Base-by-base conservation (phyloP, 1,140 invertebrate species). In the Neodiprion fabricii region DNA sequence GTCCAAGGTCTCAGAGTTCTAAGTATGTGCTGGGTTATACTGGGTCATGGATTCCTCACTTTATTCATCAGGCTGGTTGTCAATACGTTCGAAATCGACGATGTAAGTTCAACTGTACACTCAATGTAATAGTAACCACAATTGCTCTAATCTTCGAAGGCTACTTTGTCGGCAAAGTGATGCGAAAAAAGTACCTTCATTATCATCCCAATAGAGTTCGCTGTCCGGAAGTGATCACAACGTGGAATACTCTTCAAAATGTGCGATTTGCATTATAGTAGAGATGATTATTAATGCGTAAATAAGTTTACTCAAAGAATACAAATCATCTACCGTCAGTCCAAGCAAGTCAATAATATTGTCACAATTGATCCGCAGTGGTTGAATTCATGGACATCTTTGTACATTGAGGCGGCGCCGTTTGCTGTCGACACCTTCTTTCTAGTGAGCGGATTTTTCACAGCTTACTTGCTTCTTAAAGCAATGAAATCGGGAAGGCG, bases 401-500 rank as follows among this genome's bases (percentile, higher is more conserved):
- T 86, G 67, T 82, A 83, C 76, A 78, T 90, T 48, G 72, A 84
- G 40, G 53, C 87, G 71, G 90, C 82, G 47, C 77, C 83, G 67
- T 79, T 91, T 74, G 70, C 91, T 67, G 87, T 93, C 28, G 90
- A 91, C 76, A 91, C 91, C 9, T 92, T 92, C 81, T 89, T 92
- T 14, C 76, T 89, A 2, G 81, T 92, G 21, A 91, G 90, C 80
- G 92, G 91, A 7, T 73, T 91, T 17, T 83, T 93, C 0, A 81
- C 91, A 0, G 82, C 89, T 1, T 92, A 92, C 78, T 79, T 90
- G 2, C 85, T 89, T 11, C 80, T 91, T 2, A 89, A 89, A 79
- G 87, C 90, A 75, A 80, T 89, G 50, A 80, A 83, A 14, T 86
- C 86, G 80, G 79, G 85, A 81, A 84, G 87, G 78, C 82, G 72